Percentiles rank a stretch among this genome's conserved stretches.
phyloP scores from a whole-genome alignment of 1,140 invertebrate species.

The Camponotus floridanus region DNA sequence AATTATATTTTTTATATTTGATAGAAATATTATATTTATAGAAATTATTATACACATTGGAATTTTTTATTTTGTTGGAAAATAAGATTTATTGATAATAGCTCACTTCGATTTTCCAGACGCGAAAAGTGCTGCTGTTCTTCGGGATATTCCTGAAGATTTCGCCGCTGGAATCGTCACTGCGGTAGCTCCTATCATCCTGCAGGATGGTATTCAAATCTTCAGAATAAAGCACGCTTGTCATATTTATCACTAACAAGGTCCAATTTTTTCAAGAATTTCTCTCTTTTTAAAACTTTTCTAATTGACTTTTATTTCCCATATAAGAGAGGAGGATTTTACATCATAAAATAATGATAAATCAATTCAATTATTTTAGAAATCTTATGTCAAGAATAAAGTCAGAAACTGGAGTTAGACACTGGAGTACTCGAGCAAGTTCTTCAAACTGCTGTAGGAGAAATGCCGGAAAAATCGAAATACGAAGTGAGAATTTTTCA shows the following conservation, averaged over 20 bases:
- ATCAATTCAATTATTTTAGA: neutral
- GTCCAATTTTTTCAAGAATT: neutral
- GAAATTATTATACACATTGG: no score
- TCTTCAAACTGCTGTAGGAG: neutral
- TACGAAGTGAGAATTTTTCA: neutral
- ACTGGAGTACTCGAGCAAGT: neutral
- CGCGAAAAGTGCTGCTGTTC: constrained; percentile 90
- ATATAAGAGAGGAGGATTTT: neutral
- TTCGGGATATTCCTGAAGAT: constrained; percentile 92
- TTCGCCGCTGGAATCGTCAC: constrained; percentile 82
- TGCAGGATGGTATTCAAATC: constrained; percentile 61
- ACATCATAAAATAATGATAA: neutral
- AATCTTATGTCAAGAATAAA: constrained; percentile 9
- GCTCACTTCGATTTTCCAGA: constrained; percentile 93
- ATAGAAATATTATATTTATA: no score
- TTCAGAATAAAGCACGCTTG: constrained; percentile 39
- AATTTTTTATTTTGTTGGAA: no score
- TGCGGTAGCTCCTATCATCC: constrained; percentile 83
- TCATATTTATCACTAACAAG: constrained; percentile 2
- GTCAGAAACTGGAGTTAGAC: no score
- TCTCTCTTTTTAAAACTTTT: neutral
- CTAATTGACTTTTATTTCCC: constrained; percentile 1
- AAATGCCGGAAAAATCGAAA: neutral
- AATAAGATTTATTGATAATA: neutral
- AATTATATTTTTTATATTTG: no score